Conservation (phyloP, 2,113 vertebrate species). For the Balaeniceps rex region DNA sequence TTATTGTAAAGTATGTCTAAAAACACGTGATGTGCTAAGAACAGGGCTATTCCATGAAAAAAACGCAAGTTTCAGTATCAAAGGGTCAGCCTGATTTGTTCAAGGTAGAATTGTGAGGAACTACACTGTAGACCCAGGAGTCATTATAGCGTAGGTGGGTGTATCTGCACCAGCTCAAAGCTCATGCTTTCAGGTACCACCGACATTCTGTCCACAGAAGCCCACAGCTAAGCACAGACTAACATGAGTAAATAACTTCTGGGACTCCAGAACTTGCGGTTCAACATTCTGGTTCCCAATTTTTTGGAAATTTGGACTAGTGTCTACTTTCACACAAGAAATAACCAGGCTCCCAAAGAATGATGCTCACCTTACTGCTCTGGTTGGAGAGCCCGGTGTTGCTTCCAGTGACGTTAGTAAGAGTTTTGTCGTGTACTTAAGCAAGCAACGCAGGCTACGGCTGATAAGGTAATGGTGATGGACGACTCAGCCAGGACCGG, state of each 20-base stretch:
- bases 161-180: neutral
- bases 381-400: neutral
- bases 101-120: neutral
- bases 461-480: neutral
- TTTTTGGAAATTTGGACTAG: neutral
- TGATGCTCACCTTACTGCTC: neutral
- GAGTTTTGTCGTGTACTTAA: neutral
- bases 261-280: neutral
- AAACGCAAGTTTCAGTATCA: neutral
- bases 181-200: neutral
- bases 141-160: neutral
- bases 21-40: neutral
- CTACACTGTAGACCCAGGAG: neutral
- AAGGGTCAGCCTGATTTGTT: neutral
- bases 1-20: neutral
- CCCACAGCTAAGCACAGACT: neutral
- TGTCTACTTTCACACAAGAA: neutral
- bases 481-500: neutral
- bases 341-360: neutral
- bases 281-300: neutral
- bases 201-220: neutral
- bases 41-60: neutral
- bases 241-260: neutral
- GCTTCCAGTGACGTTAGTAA: neutral
- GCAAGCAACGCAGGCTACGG: neutral